Base-by-base conservation (phyloP, 2,113 vertebrate genomes). In the Chaetorhynchus papuensis region DNA sequence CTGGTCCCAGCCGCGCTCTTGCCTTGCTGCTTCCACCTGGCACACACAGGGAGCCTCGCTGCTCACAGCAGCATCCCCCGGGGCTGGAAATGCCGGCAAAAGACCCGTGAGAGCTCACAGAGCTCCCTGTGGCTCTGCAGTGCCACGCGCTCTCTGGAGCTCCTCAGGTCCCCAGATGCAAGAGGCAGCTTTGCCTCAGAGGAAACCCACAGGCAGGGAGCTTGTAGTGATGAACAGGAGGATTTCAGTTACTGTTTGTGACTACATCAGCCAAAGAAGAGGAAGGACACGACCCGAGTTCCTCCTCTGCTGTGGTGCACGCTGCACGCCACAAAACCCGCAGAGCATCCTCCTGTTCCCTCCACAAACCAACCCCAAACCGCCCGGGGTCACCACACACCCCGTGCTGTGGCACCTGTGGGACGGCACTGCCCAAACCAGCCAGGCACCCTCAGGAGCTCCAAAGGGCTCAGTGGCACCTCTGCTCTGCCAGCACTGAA, bases 71-170 rank as follows among this genome's bases (percentile, higher is more conserved):
- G 22, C 15, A 2, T n/a, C 56, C 61, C 39, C 65, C 9, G 44
- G 15, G 75, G 24, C 39, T 44, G 95, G 71, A 4, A 56, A 41
- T 0, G 4, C 28, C 3, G 3, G 42, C 52, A 53, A 44, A 13
- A 24, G 22, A 24, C 1, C 69, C 6, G 53, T 0, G 31, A 22
- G 13, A 91, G 71, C 41, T 44, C 30, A 8, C 18, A 13, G 13
- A 13, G 12, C 53, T 19, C 18, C 15, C 42, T 0, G 49, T 1
- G 41, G 52, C 37, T 24, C 47, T 17, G 42, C 33, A 17, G 37
- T 0, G 1, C 12, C 16, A 0, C 0, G 2, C 1, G 56, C 60
- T 53, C 57, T 4, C 24, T 0, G 1, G 26, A 42, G 70, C 76
- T 21, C 15, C 2, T 21, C 6, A 3, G 31, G 9, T 11, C 33